Evolutionary conservation across 1,140 invertebrate species (phyloP), one percentile per base, ranked within the genome.

Genomic region (Panagrolaimus sp.): DNA sequence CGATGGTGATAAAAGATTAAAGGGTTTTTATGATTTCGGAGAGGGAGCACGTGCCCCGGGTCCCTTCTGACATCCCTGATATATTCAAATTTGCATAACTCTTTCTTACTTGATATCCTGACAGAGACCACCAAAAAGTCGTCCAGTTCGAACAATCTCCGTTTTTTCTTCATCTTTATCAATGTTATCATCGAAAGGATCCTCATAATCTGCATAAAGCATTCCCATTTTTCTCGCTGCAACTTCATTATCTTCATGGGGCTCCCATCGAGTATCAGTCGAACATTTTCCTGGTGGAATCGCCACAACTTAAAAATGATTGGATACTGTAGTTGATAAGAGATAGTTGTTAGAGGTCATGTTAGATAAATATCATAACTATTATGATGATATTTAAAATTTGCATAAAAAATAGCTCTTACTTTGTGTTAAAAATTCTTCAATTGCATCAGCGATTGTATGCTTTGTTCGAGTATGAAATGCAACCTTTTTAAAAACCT

Each of bases 221-320:
- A 71, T 74, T 15, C 73, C 73, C 21, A 76, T 72, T 24, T 74
- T 68, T n/a, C 52, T 14, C 17, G 52, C 21, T 12, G 52, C 28
- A 10, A 26, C 21, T 24, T 67, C 74, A 8, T 67, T 70, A 15
- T 63, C 46, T 17, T 73, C 75, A 15, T 74, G 43, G 4, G 77
- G 74, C n/a, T 65, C 63, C 76, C 76, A 77, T 45, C 76, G 71
- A 0, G 73, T 69, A 17, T 76, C 75, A 10, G 84, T 77, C 71
- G 83, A 79, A 83, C 84, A 86, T 68, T 83, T 84, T 38, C 78
- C 82, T 32, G 85, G 85, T 43, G 85, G 85, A 44, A 85, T 76
- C 9, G 84, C 79, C 9, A 83, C 80, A 15, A 80, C 73, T 17
- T 7, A 4, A 38, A 38, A 38, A 38, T n/a, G n/a, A n/a, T n/a